These are phyloP conservation scores for Antheraea pernyi DNA, from an alignment of 1,140 invertebrate genomes.

Conservation along the genomic window DNA sequence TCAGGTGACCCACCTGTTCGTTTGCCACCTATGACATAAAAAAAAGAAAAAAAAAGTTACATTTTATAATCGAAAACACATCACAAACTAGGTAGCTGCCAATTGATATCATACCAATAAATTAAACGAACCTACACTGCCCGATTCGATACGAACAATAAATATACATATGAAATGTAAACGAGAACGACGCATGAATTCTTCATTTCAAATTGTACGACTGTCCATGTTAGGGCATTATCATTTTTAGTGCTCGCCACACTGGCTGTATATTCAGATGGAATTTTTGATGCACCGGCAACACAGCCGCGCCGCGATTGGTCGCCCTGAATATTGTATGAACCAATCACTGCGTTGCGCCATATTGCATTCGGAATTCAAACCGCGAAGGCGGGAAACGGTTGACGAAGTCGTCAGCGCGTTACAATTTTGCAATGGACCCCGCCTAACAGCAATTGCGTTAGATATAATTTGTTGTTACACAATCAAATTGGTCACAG, in stretches of 20 bases:
- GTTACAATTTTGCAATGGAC: slow-evolving; percentile 19
- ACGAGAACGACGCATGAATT: slow-evolving; percentile 68
- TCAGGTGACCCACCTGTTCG: too few relatives aligned
- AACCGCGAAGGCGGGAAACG: slow-evolving; percentile 72
- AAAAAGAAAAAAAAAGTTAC: too few relatives aligned
- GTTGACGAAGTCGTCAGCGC: slow-evolving; percentile 43
- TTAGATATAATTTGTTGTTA: slow-evolving; percentile 48
- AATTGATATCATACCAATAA: slow-evolving; percentile 38
- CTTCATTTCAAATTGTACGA: slow-evolving; percentile 75
- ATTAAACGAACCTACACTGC: slow-evolving; percentile 59
- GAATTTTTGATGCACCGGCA: slow-evolving; percentile 78
- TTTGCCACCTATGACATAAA: too few relatives aligned
- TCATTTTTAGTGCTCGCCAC: slow-evolving; percentile 78
- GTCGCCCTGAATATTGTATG: slow-evolving; percentile 76
- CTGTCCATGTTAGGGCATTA: slow-evolving; percentile 72
- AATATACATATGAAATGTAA: slow-evolving; percentile 70
- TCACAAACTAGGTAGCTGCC: slow-evolving; percentile 20
- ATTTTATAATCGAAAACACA: slow-evolving; percentile 13
- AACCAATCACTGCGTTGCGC: slow-evolving; percentile 72
- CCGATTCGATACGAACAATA: slow-evolving; percentile 65
- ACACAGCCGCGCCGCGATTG: slow-evolving; percentile 71
- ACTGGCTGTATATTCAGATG: slow-evolving; percentile 73
- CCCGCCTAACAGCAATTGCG: slow-evolving; percentile 54
- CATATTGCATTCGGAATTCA: slow-evolving; percentile 75
- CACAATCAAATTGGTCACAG: slow-evolving; percentile 42